phyloP scores from a whole-genome alignment of 2,797 vertebrate genomes.

The Muscicapa striata region DNA sequence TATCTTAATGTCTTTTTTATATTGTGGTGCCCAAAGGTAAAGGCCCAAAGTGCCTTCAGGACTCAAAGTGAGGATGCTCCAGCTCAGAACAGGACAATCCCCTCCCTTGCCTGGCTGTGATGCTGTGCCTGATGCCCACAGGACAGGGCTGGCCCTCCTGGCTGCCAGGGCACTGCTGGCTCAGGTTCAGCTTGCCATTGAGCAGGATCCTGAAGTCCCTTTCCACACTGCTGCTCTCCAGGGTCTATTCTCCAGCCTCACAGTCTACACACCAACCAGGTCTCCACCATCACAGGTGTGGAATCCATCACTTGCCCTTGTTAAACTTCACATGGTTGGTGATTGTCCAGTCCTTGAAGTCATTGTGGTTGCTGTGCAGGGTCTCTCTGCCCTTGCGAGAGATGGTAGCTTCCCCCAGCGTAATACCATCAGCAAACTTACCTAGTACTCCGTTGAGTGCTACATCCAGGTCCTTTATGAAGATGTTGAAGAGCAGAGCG shows the following conservation, averaged over 20 bases:
- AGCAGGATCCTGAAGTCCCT: background rate
- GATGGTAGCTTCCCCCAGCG: background rate
- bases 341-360: background rate
- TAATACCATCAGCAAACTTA: background rate
- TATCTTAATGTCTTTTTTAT: background rate
- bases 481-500: background rate
- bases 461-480: background rate
- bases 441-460: rapidly evolving
- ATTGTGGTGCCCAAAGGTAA: background rate
- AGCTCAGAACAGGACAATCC: rapidly evolving
- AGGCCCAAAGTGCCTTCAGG: background rate
- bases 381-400: background rate
- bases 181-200: rapidly evolving
- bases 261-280: background rate
- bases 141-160: rapidly evolving
- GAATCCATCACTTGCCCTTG: background rate
- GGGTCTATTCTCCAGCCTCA: background rate
- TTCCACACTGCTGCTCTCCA: background rate
- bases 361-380: background rate
- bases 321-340: background rate
- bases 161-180: background rate
- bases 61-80: rapidly evolving
- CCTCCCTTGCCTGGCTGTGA: rapidly evolving
- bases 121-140: background rate
- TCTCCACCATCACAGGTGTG: background rate